These are phyloP conservation scores for Sebastolobus altivelis DNA, from an alignment of 2,797 vertebrate genomes.

Conservation along the genomic window DNA sequence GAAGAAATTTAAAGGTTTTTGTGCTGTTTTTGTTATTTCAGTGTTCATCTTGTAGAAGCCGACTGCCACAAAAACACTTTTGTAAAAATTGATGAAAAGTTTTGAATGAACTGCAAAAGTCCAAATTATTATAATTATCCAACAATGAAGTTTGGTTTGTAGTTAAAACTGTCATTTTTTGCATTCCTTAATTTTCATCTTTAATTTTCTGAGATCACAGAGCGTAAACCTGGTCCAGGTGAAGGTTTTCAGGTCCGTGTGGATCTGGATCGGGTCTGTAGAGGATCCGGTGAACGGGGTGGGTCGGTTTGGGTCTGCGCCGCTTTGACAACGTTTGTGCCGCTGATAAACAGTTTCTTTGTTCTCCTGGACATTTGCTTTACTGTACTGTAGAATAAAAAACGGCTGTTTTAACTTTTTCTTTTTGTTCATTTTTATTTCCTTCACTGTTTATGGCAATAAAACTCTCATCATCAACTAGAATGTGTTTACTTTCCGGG, in stretches of 20 bases:
- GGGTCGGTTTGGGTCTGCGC: conserved; percentile 5
- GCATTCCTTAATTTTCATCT: neutral
- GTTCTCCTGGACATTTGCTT: conserved; percentile 39
- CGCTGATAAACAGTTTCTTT: conserved; percentile 28
- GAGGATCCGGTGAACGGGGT: conserved; percentile 10
- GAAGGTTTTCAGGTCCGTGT: conserved; percentile 11
- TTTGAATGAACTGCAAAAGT: conserved; percentile 26
- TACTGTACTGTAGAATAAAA: conserved; percentile 77
- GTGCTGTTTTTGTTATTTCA: conserved; percentile 51
- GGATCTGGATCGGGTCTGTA: conserved; percentile 41
- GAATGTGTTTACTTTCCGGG: conserved; percentile 72
- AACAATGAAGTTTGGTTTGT: conserved; percentile 47
- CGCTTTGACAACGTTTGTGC: conserved; percentile 30
- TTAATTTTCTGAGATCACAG: neutral
- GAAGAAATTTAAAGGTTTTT: conserved; percentile 57
- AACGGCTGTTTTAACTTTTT: conserved; percentile 75
- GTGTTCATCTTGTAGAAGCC: conserved; percentile 56
- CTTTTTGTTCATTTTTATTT: conserved; percentile 66
- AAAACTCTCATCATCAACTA: conserved; percentile 77
- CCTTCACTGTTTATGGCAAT: conserved; percentile 87
- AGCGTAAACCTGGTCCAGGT: conserved; percentile 25
- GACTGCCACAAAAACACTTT: conserved; percentile 31
- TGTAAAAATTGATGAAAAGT: conserved; percentile 25
- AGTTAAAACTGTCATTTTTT: conserved; percentile 11
- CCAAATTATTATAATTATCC: conserved; percentile 20